Evolutionary conservation across 2,113 vertebrate species (phyloP), one percentile per base, ranked within the genome.

Genomic region (Paraplagusia blochii): DNA sequence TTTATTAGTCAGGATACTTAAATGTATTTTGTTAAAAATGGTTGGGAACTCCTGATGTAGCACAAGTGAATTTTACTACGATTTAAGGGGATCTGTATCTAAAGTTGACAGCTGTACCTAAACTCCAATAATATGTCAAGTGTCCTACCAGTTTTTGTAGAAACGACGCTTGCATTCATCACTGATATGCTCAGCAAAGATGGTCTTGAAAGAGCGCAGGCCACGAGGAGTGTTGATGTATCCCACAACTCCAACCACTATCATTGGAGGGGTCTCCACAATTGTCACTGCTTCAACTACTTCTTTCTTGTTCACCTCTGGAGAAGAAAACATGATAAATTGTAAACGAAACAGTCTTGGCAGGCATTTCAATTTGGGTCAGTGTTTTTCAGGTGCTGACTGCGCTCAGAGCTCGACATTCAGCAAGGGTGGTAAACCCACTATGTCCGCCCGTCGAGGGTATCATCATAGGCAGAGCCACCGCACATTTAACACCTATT

Each of bases 281-380:
- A 99, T 89, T 29, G 96, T 99, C 22, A 99, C 96, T 0, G 97
- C 96, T 77, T 99, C 97, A 0, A 99, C 97, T 2, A 99, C 97
- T 58, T 99, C 97, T 64, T 99, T 99, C 80, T 99, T 99, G 81
- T 99, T 99, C 64, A 99, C 95, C 96, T 99, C 97, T 99, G 80
- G 1, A 57, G 8, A 12, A 11, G 7, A 3, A 11, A 29, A 10
- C 29, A 1, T n/a, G n/a, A n/a, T n/a, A n/a, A n/a, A n/a, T n/a
- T n/a, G n/a, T n/a, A 9, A 15, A 8, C 14, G 13, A 11, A 13
- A 5, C 10, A 5, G 38, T 29, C 22, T 29, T 40, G 1, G 2
- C 11, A 13, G 4, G 11, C 9, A 12, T 40, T 11, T 12, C 9
- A 11, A 40, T 9, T 40, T 0, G 36, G 2, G 38, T 40, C 10